Base-by-base conservation (phyloP, 2,888 invertebrate genomes). In the Zelleria hepariella region DNA sequence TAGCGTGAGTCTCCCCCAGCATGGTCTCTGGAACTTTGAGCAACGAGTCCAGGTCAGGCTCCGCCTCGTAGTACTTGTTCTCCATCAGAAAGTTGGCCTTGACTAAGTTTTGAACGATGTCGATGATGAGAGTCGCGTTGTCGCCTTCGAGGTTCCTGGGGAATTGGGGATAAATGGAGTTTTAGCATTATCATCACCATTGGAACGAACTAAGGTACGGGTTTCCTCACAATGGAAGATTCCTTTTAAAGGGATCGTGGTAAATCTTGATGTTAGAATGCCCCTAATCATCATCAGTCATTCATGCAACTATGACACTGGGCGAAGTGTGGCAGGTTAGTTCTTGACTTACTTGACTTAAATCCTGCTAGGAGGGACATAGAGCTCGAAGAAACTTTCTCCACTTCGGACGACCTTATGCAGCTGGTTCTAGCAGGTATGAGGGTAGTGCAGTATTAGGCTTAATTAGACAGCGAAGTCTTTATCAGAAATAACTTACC, bases 81-180 rank as follows among this genome's bases (percentile, higher is more conserved):
- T 86, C 84, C 7, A 85, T 72, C 3, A 86, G 68, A 27, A 86
- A 61, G 58, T 83, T 82, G 1, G 74, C 60, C 0, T 73, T 72
- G 7, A 82, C 64, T 0, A 86, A 66, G 0, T 71, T 67, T 67
- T 80, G 75, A 23, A 79, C 72, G 56, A 86, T 62, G 6, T 80
- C 78, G 1, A 72, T 62, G 1, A 84, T 71, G 2, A 83, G 53
- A 0, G 62, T 67, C 0, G 78, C 78, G 0, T 84, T 77, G 52
- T 86, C 85, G 0, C 86, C 85, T 75, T 86, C 86, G 15, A 86
- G 62, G 60, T 80, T 83, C 59, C 86, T 83, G 57, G n/a, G 64
- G 15, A 54, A 25, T 24, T 7, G 15, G 10, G 25, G 49, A 7
- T 52, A 23, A 6, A 52, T 4, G 21, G 20, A n/a, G n/a, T n/a